Evolutionary conservation across 1,140 invertebrate genomes (phyloP), one percentile per base, ranked within the genome.

Genomic region (Thereuonema tuberculata): DNA sequence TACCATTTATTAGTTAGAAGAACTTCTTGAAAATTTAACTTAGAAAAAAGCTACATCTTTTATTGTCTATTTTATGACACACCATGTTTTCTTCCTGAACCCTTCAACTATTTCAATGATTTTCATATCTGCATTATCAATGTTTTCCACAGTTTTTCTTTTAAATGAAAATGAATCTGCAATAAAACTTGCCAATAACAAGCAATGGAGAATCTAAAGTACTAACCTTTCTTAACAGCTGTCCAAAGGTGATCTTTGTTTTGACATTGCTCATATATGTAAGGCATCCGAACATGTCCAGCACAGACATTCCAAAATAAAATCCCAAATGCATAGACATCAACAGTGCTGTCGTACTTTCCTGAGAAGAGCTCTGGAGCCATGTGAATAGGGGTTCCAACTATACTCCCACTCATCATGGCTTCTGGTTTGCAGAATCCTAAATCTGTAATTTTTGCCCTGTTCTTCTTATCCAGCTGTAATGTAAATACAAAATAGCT

Each of bases 381-480:
- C 90, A 94, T 93, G 69, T 93, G 89, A 61, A 93, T 87, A 0
- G 89, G 90, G 5, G 89, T 93, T 20, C 89, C 89, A 12, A 89
- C 86, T 58, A 89, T 81, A 63, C 84, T 87, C 15, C 84, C 58
- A 63, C 25, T 53, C 80, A 93, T 89, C 82, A 93, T 90, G 0
- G 89, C 87, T 72, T 87, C 88, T 0, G 89, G 87, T 66, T 92
- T 89, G 69, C 89, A 93, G 75, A 94, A 94, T 1, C 89, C 90
- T 3, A 93, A 79, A 75, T 93, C 90, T 0, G 89, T 90, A 25
- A 93, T 75, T 70, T 90, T 88, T 0, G 86, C 90, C 29, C 88
- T 78, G 67, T 86, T 82, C 2, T 80, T 70, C 3, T 71, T 72
- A 71, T 93, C 89, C 61, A 93, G 67, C 78, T 82, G 66, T 15